Conservation (phyloP, 1,140 invertebrate species). For the Drosophila jambulina region DNA sequence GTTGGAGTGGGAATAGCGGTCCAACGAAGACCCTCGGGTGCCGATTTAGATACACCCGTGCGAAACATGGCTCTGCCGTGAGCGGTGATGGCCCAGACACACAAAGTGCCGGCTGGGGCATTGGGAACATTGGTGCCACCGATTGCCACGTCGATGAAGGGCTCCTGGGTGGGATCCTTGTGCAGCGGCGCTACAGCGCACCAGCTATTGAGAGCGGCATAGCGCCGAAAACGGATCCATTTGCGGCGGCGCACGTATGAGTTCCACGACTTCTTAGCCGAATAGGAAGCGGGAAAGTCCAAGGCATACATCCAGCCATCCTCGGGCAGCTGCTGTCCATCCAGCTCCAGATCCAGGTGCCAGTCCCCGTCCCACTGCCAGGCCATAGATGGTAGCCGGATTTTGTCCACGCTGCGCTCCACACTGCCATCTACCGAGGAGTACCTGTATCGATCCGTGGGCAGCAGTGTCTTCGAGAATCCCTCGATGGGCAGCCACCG, state of each 20-base stretch:
- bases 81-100: constrained; percentile 96
- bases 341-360: constrained; percentile 94
- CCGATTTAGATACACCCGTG: constrained; percentile 90
- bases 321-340: constrained; percentile 94
- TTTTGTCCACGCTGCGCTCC: constrained; percentile 91
- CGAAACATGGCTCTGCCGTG: constrained; percentile 95
- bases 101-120: constrained; percentile 89
- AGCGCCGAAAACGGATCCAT: constrained; percentile 93
- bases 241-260: constrained; percentile 95
- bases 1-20: constrained; percentile 90
- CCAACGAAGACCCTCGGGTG: constrained; percentile 95
- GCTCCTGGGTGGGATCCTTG: constrained; percentile 93
- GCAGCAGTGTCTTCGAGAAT: constrained; percentile 92
- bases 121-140: constrained; percentile 93
- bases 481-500: constrained; percentile 96
- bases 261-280: constrained; percentile 93
- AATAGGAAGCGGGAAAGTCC: constrained; percentile 95
- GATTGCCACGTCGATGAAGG: constrained; percentile 91
- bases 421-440: constrained; percentile 93
- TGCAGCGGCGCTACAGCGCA: constrained; percentile 94
- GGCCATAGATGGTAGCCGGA: constrained; percentile 94
- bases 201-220: constrained; percentile 96
- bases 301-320: constrained; percentile 98
- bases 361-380: constrained; percentile 98
- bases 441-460: constrained; percentile 94